Conservation (phyloP, 1,140 invertebrate species). For the Trachymyrmex septentrionalis region DNA sequence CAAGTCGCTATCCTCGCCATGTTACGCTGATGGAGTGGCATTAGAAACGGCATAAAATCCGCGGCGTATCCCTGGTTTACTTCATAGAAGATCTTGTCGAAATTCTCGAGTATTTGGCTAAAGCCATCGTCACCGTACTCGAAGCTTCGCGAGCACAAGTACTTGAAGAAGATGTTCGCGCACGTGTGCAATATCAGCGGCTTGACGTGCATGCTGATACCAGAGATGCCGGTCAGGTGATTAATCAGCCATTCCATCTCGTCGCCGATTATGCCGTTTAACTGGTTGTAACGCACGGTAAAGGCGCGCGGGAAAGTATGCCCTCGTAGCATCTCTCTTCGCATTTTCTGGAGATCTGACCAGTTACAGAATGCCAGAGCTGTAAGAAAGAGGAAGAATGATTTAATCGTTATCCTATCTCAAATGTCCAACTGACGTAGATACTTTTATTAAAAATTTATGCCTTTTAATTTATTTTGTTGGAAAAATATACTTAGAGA, state of each 20-base stretch:
- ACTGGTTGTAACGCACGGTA: slow-evolving; percentile 90
- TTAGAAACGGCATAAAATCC: slow-evolving; percentile 95
- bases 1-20: slow-evolving; percentile 90
- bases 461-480: background rate
- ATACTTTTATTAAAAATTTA: background rate
- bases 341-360: slow-evolving; percentile 92
- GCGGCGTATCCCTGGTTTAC: slow-evolving; percentile 95
- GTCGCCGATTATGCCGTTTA: slow-evolving; percentile 89
- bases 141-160: slow-evolving; percentile 93
- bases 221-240: slow-evolving; percentile 83
- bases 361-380: slow-evolving; percentile 95
- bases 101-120: slow-evolving; percentile 89
- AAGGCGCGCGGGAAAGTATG: slow-evolving; percentile 93
- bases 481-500: background rate
- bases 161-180: slow-evolving; percentile 94
- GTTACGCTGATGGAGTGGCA: slow-evolving; percentile 91
- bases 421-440: background rate
- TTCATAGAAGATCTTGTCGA: slow-evolving; percentile 96
- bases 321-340: slow-evolving; percentile 91
- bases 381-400: slow-evolving; percentile 83
- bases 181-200: slow-evolving; percentile 90
- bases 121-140: slow-evolving; percentile 90
- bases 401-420: background rate
- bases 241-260: slow-evolving; percentile 89
- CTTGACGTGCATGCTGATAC: slow-evolving; percentile 86